A percentile compares a stretch with the other conserved stretches of the same genome.
Evolutionary conservation across 2,797 vertebrate genomes (phyloP).

Genomic region (Psittacula echo): DNA sequence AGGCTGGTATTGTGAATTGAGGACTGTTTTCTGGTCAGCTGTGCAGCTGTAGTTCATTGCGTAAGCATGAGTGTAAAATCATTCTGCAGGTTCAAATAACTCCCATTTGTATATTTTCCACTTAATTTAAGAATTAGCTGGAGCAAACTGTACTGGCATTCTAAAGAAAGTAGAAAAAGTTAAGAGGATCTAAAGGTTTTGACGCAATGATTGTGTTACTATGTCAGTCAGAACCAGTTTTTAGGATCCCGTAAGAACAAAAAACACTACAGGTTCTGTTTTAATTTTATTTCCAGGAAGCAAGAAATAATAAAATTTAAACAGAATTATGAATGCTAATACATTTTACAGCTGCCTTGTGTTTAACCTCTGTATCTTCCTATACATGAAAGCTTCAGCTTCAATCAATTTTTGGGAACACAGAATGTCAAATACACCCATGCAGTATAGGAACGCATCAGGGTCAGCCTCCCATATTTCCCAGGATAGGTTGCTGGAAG

Average conservation of each 20-base stretch:
- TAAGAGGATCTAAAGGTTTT: not conserved
- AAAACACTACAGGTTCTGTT: not conserved
- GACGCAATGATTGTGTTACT: not conserved
- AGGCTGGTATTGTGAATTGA: slow-evolving; percentile 11
- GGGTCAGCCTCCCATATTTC: not conserved
- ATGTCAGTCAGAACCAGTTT: not conserved
- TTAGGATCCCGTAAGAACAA: not conserved
- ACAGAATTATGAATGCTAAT: not conserved
- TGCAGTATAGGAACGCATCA: accelerated
- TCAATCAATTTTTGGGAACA: not conserved
- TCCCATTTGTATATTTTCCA: slow-evolving; percentile 30
- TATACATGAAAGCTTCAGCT: not conserved
- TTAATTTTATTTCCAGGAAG: not conserved
- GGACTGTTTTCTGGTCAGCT: slow-evolving; percentile 32
- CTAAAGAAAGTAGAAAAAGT: not conserved
- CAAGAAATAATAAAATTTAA: not conserved
- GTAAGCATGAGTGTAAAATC: slow-evolving; percentile 33
- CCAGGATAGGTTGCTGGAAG: not conserved
- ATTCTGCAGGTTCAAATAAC: slow-evolving; percentile 23
- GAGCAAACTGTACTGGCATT: not conserved
- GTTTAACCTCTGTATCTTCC: not conserved
- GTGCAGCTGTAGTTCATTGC: slow-evolving; percentile 1
- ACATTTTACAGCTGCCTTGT: not conserved
- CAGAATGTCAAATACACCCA: not conserved
- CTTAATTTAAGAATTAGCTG: slow-evolving; percentile 37